Conservation (phyloP, 2,797 vertebrate species). For the Perdix hodgsoniae region DNA sequence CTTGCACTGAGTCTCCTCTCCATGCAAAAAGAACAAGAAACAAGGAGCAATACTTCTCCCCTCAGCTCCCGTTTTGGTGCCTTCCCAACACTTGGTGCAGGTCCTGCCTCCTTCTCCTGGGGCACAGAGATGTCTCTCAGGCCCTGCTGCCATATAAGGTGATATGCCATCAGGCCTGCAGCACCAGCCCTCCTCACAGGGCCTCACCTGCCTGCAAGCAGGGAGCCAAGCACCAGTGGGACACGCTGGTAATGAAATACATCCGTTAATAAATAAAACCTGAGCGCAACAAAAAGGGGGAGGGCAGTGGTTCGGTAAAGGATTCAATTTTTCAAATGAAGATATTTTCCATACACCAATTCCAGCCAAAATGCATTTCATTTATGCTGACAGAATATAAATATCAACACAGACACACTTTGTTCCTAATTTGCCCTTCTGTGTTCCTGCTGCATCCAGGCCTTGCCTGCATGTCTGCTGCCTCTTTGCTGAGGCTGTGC, state of each 20-base stretch:
- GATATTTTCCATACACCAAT: background rate
- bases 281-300: background rate
- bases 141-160: background rate
- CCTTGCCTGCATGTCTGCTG: background rate
- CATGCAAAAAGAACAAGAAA: background rate
- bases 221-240: background rate
- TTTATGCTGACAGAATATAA: conserved; percentile 39
- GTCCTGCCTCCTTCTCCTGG: background rate
- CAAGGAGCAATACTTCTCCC: background rate
- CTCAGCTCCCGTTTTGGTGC: background rate
- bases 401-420: conserved; percentile 39
- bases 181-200: no score
- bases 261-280: background rate
- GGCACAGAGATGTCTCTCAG: background rate
- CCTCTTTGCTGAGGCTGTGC: background rate
- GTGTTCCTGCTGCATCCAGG: background rate
- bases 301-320: conserved; percentile 12
- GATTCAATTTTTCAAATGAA: conserved; percentile 34
- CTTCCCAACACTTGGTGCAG: background rate
- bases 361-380: conserved; percentile 51
- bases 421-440: conserved; percentile 44
- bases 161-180: background rate
- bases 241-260: background rate
- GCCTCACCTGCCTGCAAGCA: background rate
- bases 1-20: background rate